These are phyloP conservation scores for Choreutis nemorana DNA, from an alignment of 2,888 invertebrate species.

Conservation along the genomic window DNA sequence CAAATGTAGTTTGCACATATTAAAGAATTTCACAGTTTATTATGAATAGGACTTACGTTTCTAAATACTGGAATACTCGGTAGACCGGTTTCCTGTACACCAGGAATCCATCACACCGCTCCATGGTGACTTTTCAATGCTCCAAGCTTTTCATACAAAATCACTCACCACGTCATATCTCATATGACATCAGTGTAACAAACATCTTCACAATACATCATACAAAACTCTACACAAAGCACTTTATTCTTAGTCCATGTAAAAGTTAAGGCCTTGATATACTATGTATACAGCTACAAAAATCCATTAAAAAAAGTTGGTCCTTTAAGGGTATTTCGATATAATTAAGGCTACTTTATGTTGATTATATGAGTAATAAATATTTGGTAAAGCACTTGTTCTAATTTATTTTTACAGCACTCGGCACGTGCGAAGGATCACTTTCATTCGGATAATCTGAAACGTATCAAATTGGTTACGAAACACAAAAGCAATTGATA, in stretches of 20 bases:
- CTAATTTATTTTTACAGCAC: no score
- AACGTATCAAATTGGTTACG: no score
- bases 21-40: no score
- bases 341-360: slow-evolving; percentile 44
- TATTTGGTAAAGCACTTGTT: slow-evolving; percentile 49
- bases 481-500: no score
- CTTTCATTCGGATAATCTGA: no score
- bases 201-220: background rate
- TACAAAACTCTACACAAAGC: no score
- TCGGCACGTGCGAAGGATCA: no score
- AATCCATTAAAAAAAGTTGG: slow-evolving; percentile 35
- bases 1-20: no score
- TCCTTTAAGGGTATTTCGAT: slow-evolving; percentile 50
- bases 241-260: slow-evolving; percentile 7
- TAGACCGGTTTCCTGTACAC: slow-evolving; percentile 83
- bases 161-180: slow-evolving; percentile 15
- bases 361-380: slow-evolving; percentile 31
- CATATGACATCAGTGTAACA: slow-evolving; percentile 1
- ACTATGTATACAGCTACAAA: slow-evolving; percentile 44
- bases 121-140: slow-evolving; percentile 56
- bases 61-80: slow-evolving; percentile 83
- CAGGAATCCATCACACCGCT: slow-evolving; percentile 80
- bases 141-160: slow-evolving; percentile 15
- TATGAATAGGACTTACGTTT: slow-evolving; percentile 75
- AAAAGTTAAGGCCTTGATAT: slow-evolving; percentile 50